phyloP scores from a whole-genome alignment of 2,797 vertebrate species.

The Tolypeutes matacus region DNA sequence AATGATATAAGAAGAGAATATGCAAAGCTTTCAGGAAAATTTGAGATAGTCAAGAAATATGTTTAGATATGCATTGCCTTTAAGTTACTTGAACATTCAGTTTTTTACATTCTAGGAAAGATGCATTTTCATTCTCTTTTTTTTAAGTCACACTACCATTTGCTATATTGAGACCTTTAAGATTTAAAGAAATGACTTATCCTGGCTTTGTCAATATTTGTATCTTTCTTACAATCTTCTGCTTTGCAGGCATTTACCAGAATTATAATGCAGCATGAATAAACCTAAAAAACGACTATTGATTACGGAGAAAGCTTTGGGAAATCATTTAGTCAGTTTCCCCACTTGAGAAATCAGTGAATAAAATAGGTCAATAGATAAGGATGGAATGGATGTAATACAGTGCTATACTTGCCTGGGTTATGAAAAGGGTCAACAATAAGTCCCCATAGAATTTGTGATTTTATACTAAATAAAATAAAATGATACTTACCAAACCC shows the following conservation, averaged over 20 bases:
- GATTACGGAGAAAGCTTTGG: slow-evolving; percentile 86
- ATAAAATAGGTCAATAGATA: slow-evolving; percentile 85
- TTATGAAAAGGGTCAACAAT: slow-evolving; percentile 76
- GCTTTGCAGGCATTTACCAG: slow-evolving; percentile 80
- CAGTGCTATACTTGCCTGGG: slow-evolving; percentile 64
- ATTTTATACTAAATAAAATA: slow-evolving; percentile 75
- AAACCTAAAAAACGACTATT: slow-evolving; percentile 86
- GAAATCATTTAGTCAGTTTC: slow-evolving; percentile 85
- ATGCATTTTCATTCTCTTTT: slow-evolving; percentile 64
- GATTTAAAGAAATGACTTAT: slow-evolving; percentile 84
- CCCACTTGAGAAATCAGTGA: slow-evolving; percentile 84
- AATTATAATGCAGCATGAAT: slow-evolving; percentile 86
- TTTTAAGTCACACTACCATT: slow-evolving; percentile 74
- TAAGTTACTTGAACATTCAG: slow-evolving; percentile 63
- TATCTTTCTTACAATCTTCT: slow-evolving; percentile 80
- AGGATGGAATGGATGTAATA: slow-evolving; percentile 69
- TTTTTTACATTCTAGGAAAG: slow-evolving; percentile 72
- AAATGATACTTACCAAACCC: slow-evolving; percentile 75
- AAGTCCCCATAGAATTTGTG: slow-evolving; percentile 65
- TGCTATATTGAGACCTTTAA: slow-evolving; percentile 69
- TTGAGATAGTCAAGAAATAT: slow-evolving; percentile 74
- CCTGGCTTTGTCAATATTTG: slow-evolving; percentile 78
- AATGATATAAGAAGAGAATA: slow-evolving; percentile 65
- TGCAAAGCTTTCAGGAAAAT: slow-evolving; percentile 67
- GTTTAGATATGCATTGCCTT: slow-evolving; percentile 68